Evolutionary conservation across 2,797 vertebrate species (phyloP).

Genomic region (Propithecus perrieri): DNA sequence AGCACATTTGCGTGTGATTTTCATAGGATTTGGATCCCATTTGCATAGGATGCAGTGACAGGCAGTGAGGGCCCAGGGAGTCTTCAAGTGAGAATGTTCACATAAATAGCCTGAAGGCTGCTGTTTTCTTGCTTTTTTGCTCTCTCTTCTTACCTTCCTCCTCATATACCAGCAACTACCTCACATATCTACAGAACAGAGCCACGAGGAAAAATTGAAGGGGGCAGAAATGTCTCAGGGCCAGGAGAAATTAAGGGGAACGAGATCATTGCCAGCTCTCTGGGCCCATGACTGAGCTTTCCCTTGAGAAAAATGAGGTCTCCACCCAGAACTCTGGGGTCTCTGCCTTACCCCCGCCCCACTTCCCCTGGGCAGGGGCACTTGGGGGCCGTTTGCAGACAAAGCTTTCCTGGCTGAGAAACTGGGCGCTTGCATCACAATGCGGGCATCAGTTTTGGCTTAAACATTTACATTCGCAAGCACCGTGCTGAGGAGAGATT

Average conservation of each 20-base stretch:
- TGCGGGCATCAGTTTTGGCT: conserved; percentile 7
- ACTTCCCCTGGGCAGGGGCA: background rate
- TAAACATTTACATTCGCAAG: conserved; percentile 67
- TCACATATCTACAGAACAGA: background rate
- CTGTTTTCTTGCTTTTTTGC: background rate
- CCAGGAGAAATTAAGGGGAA: background rate
- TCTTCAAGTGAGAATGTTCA: background rate
- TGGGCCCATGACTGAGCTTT: background rate
- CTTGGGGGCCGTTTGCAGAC: background rate
- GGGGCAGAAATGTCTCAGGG: background rate
- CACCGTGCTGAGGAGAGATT: conserved; percentile 48
- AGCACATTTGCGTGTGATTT: background rate
- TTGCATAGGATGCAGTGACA: background rate
- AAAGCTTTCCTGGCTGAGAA: conserved; percentile 46
- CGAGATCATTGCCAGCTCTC: background rate
- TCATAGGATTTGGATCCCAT: background rate
- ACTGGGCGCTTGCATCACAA: conserved; percentile 39
- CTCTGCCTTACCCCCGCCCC: background rate
- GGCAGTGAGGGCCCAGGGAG: background rate
- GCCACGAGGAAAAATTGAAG: background rate
- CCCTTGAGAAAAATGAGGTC: background rate
- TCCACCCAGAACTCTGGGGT: background rate
- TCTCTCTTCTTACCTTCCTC: background rate
- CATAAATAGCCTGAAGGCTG: too few relatives aligned
- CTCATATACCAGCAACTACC: background rate